A percentile compares a stretch with the other conserved stretches of the same genome.
phyloP scores from a whole-genome alignment of 2,888 invertebrate genomes.

The Euzetes globulus region DNA sequence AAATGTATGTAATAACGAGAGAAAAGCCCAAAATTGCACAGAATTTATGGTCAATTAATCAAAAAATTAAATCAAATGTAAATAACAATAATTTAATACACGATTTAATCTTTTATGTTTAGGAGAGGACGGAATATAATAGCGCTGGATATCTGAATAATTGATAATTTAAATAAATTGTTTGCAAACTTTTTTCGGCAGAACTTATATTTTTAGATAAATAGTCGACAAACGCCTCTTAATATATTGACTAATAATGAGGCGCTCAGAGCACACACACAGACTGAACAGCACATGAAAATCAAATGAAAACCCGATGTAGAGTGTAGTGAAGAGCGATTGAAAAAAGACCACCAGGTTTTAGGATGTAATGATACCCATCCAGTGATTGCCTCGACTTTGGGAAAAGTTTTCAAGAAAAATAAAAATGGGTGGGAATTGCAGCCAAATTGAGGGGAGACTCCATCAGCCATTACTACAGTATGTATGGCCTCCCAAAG shows the following conservation, averaged over 20 bases:
- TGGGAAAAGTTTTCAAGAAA: constrained; percentile 8
- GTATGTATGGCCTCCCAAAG: neutral
- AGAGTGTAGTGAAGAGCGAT: neutral
- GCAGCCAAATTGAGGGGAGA: constrained; percentile 22
- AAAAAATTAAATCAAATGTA: neutral
- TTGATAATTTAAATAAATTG: constrained; percentile 14
- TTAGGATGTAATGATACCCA: constrained; percentile 28
- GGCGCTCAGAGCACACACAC: constrained; percentile 2
- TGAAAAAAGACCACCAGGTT: constrained; percentile 24
- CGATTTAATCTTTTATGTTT: neutral
- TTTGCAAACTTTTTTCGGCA: neutral
- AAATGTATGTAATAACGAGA: neutral
- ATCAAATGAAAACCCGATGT: neutral
- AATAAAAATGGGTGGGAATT: constrained; percentile 20
- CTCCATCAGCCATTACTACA: neutral
- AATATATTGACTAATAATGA: constrained; percentile 29
- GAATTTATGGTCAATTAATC: neutral
- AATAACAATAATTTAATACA: constrained; percentile 7
- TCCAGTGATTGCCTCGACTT: constrained; percentile 17
- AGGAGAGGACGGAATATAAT: too few relatives aligned
- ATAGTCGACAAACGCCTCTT: constrained; percentile 16
- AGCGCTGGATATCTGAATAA: neutral
- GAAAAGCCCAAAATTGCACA: neutral
- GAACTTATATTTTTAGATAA: neutral
- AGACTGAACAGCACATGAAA: neutral